Evolutionary conservation across 2,113 vertebrate species (phyloP).

Genomic region (Excalfactoria chinensis): DNA sequence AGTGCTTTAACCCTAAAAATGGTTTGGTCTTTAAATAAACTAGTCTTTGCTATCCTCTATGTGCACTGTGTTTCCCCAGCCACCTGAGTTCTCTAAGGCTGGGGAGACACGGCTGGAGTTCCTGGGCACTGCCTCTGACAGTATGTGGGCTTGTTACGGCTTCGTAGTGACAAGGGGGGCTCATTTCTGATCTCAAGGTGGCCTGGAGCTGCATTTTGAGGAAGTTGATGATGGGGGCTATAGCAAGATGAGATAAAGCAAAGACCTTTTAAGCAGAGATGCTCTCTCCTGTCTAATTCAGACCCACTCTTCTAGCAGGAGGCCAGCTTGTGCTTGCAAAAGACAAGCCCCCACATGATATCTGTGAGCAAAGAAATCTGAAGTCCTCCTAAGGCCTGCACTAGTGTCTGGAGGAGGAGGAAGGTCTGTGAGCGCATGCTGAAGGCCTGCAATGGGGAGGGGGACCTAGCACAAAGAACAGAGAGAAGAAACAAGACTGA

Average conservation of each 20-base stretch:
- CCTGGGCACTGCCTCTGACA: not conserved
- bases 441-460: not conserved
- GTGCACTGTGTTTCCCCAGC: not conserved
- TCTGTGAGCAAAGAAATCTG: not conserved
- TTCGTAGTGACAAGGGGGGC: not conserved
- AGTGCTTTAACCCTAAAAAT: not conserved
- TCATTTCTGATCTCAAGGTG: not conserved
- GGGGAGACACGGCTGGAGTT: not conserved
- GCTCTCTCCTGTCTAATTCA: not conserved
- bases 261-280: not conserved
- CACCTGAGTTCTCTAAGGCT: not conserved
- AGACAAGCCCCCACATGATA: not conserved
- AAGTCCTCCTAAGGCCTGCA: not conserved
- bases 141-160: not conserved
- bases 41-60: not conserved
- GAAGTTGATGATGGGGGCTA: not conserved
- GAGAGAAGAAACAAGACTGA: not conserved
- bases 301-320: not conserved
- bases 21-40: not conserved
- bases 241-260: not conserved
- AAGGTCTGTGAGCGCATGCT: not conserved
- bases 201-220: not conserved
- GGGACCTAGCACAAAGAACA: not conserved
- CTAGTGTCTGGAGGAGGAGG: not conserved
- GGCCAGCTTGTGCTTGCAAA: not conserved